Evolutionary conservation across 2,888 invertebrate genomes (phyloP), one percentile per base, ranked within the genome.

Genomic region (Ochropacha duplaris): DNA sequence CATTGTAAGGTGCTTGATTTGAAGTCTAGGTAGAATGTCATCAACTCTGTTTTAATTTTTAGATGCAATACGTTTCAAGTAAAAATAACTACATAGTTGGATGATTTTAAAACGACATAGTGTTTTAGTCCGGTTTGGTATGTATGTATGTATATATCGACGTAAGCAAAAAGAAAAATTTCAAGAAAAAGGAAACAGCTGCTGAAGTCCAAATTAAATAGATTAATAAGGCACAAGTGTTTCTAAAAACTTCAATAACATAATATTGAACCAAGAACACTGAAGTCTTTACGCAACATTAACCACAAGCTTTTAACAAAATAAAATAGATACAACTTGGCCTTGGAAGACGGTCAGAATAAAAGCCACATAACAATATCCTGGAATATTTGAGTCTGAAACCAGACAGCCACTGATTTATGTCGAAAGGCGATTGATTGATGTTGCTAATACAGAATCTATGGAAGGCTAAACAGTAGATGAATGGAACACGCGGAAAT

Each of bases 371-470:
- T 58, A 62, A 68, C 65, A 60, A 55, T 63, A 64, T 64, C 65
- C 64, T 61, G 66, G 57, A 60, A 59, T 66, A 70, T 68, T 72
- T 72, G 70, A 60, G 68, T 64, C 68, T 70, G 62, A 59, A 52
- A 65, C 58, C 58, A 62, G 63, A 63, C 58, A 51, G 60, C 58
- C 62, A 61, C 71, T 69, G 64, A 69, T 71, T 66, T 66, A 68
- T 57, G 72, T 67, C 72, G 62, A 56, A 55, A 56, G 54, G 58
- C 69, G 71, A 72, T 65, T 71, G 71, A 71, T 71, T 61, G 66
- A 69, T 69, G 64, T 56, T 59, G 57, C 64, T 65, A 12, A 31
- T 31, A 56, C 31, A 11, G 28, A 31, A n/a, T 12, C 16, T 26
- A 26, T 16, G 51, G 31, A 31, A 31, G 31, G 51, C 24, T 19